Evolutionary conservation across 2,113 vertebrate species (phyloP).

Genomic region (Pandion haliaetus): DNA sequence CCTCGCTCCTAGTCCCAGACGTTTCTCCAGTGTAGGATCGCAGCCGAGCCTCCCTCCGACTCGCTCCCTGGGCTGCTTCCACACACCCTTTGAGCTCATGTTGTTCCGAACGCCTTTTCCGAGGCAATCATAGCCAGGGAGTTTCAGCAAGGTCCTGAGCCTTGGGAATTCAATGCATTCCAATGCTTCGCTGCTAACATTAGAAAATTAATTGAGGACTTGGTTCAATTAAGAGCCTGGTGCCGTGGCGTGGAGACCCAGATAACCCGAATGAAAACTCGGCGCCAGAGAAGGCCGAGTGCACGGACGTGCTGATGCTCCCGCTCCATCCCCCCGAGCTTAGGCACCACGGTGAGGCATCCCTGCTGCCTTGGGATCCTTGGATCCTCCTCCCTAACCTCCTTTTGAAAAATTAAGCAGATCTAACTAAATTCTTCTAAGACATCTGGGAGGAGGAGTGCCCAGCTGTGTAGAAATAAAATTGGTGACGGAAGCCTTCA

Average conservation of each 20-base stretch:
- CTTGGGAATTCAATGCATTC: background rate
- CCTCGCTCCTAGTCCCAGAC: background rate
- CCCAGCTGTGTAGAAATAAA: background rate
- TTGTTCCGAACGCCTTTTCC: fast-evolving
- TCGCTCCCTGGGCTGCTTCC: background rate
- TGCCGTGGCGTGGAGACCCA: background rate
- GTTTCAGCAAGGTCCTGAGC: background rate
- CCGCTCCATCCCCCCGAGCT: background rate
- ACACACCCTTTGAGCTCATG: fast-evolving
- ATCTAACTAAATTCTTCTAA: background rate
- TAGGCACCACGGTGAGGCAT: fast-evolving
- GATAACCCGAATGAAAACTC: background rate
- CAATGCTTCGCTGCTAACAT: background rate
- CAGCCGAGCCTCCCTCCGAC: background rate
- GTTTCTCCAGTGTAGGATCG: no score
- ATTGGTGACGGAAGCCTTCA: background rate
- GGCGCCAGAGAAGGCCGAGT: fast-evolving
- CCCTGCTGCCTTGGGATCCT: background rate
- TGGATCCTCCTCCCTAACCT: background rate
- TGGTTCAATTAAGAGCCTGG: background rate
- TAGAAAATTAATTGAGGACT: background rate
- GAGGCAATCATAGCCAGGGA: background rate
- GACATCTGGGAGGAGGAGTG: background rate
- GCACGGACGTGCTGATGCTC: fast-evolving
- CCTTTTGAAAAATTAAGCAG: background rate